Conservation (phyloP, 2,113 vertebrate genomes). For the Sarotherodon lohbergeri region DNA sequence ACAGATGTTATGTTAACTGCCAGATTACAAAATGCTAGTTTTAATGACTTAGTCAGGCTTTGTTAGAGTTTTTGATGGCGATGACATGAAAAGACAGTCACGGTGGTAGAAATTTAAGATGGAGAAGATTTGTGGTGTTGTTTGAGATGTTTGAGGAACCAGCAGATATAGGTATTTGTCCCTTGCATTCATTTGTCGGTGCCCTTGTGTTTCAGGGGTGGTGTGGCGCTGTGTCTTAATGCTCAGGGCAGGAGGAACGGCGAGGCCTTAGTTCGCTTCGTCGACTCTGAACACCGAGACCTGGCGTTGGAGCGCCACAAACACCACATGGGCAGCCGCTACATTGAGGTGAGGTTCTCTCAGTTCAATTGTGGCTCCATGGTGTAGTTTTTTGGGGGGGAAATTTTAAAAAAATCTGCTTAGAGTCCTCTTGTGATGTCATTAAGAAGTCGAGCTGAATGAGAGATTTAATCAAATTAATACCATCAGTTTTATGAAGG, state of each 20-base stretch:
- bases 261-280: conserved; percentile 90
- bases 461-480: background rate
- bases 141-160: background rate
- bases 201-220: conserved; percentile 75
- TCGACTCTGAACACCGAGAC: conserved; percentile 88
- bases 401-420: background rate
- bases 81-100: background rate
- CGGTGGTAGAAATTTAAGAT: background rate
- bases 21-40: background rate
- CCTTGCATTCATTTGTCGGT: background rate
- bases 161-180: background rate
- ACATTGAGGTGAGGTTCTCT: conserved; percentile 82
- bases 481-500: background rate
- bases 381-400: background rate
- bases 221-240: conserved; percentile 92
- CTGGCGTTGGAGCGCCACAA: conserved; percentile 92
- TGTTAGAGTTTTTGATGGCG: background rate
- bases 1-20: background rate
- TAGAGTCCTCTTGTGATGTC: background rate
- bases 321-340: conserved; percentile 95
- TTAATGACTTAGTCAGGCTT: background rate
- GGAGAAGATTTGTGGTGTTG: background rate
- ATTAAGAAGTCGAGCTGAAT: background rate
- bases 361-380: background rate
- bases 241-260: conserved; percentile 94